phyloP scores from a whole-genome alignment of 2,113 vertebrate species.

The Dasyurus viverrinus region DNA sequence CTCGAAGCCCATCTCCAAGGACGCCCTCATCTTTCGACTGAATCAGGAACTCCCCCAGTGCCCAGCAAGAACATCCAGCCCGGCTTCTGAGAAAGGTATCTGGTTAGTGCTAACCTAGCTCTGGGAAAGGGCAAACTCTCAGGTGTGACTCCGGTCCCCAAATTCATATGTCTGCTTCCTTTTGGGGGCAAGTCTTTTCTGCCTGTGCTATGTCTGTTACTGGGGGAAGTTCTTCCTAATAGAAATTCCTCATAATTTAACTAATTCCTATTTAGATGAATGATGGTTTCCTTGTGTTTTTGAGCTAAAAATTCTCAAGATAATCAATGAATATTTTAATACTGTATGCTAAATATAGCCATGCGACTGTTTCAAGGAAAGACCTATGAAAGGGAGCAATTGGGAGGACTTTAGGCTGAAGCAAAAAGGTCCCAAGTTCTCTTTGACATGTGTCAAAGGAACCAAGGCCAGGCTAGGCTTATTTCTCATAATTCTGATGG shows the following conservation, averaged over 20 bases:
- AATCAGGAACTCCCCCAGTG: background rate
- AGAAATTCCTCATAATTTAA: background rate
- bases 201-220: background rate
- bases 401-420: background rate
- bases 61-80: background rate
- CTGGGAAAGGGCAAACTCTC: rapidly evolving
- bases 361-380: background rate
- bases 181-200: background rate
- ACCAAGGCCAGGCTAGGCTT: background rate
- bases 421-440: background rate
- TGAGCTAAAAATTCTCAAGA: background rate
- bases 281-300: background rate
- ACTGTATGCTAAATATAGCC: background rate
- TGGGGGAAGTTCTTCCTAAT: background rate
- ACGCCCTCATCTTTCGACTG: background rate
- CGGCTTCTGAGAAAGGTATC: rapidly evolving
- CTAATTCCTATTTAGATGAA: background rate
- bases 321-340: background rate
- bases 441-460: background rate
- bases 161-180: background rate
- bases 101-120: background rate
- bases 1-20: background rate
- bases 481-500: background rate
- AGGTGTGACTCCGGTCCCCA: background rate
- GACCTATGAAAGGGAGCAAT: background rate